Percentiles rank a stretch among this genome's conserved stretches.
These are phyloP conservation scores for Rhinolophus ferrumequinum DNA, from an alignment of 2,113 vertebrate species.

Conservation along the genomic window DNA sequence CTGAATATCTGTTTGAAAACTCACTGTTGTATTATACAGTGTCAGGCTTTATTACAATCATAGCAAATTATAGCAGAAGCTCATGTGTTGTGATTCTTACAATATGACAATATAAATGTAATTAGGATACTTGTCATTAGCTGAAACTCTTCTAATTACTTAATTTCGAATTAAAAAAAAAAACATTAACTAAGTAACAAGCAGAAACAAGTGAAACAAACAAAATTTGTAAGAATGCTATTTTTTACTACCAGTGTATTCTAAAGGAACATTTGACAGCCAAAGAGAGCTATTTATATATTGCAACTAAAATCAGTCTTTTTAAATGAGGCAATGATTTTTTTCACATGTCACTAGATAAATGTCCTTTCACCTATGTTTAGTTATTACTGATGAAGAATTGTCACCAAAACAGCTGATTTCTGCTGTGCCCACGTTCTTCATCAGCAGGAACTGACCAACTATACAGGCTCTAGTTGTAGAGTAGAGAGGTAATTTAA, in stretches of 20 bases:
- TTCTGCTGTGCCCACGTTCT: not conserved
- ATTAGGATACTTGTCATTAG: not conserved
- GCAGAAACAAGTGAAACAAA: not conserved
- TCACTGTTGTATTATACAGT: not conserved
- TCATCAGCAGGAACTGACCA: not conserved
- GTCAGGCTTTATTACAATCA: not conserved
- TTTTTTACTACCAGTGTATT: not conserved
- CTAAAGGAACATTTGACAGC: not conserved
- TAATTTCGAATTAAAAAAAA: not conserved
- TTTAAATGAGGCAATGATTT: not conserved
- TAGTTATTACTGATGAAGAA: not conserved
- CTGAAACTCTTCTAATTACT: not conserved
- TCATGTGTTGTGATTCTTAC: not conserved
- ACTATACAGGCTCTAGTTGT: not conserved
- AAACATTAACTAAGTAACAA: not conserved
- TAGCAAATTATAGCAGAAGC: not conserved
- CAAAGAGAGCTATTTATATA: not conserved
- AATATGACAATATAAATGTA: not conserved
- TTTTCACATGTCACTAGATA: not conserved
- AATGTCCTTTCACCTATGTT: conserved; percentile 1
- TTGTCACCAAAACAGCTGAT: not conserved
- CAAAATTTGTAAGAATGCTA: not conserved
- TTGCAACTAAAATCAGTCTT: not conserved
- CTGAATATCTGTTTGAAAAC: not conserved
- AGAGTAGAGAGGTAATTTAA: not conserved